Evolutionary conservation across 2,888 invertebrate species (phyloP).

Genomic region (Monochamus alternatus): DNA sequence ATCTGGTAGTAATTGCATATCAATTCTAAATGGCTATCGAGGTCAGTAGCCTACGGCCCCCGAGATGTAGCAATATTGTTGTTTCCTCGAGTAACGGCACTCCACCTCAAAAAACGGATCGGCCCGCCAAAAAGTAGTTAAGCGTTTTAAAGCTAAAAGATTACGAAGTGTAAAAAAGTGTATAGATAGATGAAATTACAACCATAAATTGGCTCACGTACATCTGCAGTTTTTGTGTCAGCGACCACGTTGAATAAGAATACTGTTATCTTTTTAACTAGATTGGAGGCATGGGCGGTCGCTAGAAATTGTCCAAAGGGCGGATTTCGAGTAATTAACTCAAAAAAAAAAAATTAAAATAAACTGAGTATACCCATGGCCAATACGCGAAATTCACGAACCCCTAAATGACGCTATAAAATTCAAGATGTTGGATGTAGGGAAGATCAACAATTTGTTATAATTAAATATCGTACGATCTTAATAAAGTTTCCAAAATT

Average conservation of each 20-base stretch:
- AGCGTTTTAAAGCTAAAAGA: slow-evolving; percentile 56
- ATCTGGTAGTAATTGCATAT: slow-evolving; percentile 60
- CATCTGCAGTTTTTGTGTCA: slow-evolving; percentile 59
- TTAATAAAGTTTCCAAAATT: too few species aligned
- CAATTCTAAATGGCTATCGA: slow-evolving; percentile 60
- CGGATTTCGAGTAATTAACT: not conserved
- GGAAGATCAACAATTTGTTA: too few species aligned
- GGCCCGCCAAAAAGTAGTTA: slow-evolving; percentile 67
- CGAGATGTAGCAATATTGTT: slow-evolving; percentile 64
- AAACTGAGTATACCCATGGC: too few species aligned
- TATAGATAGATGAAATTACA: slow-evolving; percentile 64
- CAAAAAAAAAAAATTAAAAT: too few species aligned
- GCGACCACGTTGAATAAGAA: slow-evolving; percentile 54
- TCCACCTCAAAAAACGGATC: slow-evolving; percentile 60
- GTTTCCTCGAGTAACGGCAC: slow-evolving; percentile 65
- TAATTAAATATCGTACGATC: too few species aligned
- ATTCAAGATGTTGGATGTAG: too few species aligned
- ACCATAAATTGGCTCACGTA: slow-evolving; percentile 67
- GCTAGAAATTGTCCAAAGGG: not conserved
- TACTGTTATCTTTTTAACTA: slow-evolving; percentile 57
- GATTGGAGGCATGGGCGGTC: slow-evolving; percentile 44
- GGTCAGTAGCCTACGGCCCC: slow-evolving; percentile 60
- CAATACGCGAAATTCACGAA: too few species aligned
- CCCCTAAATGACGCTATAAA: too few species aligned
- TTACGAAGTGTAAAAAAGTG: slow-evolving; percentile 48